Percentiles rank a stretch among this genome's conserved stretches.
Conservation (phyloP, 2,888 invertebrate species). For the Penaeus monodon region DNA sequence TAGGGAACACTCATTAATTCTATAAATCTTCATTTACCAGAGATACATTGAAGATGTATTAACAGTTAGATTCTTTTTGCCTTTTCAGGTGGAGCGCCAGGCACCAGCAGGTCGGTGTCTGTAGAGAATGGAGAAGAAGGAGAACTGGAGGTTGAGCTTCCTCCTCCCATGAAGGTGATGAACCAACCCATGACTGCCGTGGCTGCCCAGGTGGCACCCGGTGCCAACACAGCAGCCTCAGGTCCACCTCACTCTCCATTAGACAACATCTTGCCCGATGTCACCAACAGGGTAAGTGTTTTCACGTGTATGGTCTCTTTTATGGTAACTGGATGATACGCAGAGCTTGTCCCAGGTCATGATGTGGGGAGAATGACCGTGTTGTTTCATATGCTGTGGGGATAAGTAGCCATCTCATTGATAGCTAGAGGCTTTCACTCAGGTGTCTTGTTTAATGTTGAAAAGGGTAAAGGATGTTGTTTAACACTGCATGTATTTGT, state of each 20-base stretch:
- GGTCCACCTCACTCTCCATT: constrained; percentile 45
- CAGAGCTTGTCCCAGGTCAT: neutral
- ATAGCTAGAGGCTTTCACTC: no score
- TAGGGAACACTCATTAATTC: no score
- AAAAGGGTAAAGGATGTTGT: no score
- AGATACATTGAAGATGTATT: no score
- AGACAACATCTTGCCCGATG: constrained; percentile 49
- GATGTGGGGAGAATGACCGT: no score
- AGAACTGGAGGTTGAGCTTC: constrained; percentile 78
- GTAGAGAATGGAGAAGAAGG: constrained; percentile 62
- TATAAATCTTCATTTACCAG: no score
- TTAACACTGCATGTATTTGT: no score
- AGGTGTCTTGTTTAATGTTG: no score
- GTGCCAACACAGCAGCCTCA: constrained; percentile 21
- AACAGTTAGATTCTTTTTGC: no score
- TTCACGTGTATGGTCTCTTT: neutral
- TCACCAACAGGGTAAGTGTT: constrained; percentile 44
- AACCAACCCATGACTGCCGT: constrained; percentile 75
- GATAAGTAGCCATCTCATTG: no score
- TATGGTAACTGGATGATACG: neutral
- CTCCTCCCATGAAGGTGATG: constrained; percentile 96
- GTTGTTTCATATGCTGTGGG: no score
- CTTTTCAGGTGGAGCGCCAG: constrained; percentile 35
- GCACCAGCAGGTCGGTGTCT: constrained; percentile 51
- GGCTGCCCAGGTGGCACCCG: constrained; percentile 65